Evolutionary conservation across 2,113 vertebrate genomes (phyloP).

Genomic region (Acrocephalus kingi): DNA sequence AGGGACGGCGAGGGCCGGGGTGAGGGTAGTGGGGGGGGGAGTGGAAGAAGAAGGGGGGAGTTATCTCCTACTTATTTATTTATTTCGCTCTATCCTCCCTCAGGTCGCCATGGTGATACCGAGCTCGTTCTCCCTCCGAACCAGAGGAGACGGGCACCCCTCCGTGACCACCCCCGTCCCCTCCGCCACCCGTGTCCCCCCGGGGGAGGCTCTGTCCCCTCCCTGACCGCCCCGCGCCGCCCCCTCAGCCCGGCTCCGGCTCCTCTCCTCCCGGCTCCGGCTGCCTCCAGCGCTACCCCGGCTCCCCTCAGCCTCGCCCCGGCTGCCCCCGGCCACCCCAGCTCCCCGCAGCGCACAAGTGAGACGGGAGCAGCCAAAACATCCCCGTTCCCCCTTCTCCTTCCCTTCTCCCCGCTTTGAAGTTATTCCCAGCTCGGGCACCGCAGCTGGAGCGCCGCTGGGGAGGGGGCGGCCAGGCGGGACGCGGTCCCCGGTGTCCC

Average conservation of each 20-base stretch:
- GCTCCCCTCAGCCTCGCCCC: neutral
- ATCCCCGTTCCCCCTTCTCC: neutral
- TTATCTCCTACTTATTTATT: slow-evolving; percentile 50
- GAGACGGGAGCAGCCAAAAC: neutral
- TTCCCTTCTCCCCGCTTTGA: neutral
- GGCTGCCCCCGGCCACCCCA: neutral
- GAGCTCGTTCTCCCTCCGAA: slow-evolving; percentile 71
- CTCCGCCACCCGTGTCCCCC: neutral
- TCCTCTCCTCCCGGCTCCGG: neutral
- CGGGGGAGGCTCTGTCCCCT: neutral
- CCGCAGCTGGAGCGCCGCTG: neutral
- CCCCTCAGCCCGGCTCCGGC: neutral
- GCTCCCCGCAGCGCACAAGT: neutral
- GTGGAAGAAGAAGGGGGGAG: neutral
- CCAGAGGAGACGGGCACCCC: slow-evolving; percentile 73
- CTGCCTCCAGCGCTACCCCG: neutral
- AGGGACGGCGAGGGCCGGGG: neutral
- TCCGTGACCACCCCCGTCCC: slow-evolving; percentile 23
- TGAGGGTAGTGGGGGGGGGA: neutral
- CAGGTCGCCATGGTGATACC: slow-evolving; percentile 84
- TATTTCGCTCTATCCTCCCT: slow-evolving; percentile 57
- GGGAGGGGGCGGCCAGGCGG: neutral
- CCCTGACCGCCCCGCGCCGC: neutral
- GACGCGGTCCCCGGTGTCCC: neutral
- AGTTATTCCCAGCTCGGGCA: neutral